These are phyloP conservation scores for Odontocolon sp. DNA, from an alignment of 2,888 invertebrate species.

Conservation along the genomic window DNA sequence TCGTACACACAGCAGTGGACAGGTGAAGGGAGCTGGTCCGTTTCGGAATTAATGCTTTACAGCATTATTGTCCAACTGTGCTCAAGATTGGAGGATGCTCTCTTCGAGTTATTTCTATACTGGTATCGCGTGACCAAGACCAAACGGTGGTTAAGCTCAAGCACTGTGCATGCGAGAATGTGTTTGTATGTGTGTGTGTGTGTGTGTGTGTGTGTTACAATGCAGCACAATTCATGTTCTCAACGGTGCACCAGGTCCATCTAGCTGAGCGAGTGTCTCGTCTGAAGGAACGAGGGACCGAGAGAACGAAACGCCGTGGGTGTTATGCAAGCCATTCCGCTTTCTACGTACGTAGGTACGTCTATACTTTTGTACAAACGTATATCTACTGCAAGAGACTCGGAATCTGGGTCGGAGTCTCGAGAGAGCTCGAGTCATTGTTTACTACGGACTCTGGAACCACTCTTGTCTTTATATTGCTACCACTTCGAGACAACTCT, in stretches of 20 bases:
- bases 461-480: neutral
- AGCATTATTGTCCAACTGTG: too few species aligned
- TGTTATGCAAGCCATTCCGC: conserved; percentile 78
- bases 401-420: conserved; percentile 78
- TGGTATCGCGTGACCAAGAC: too few species aligned
- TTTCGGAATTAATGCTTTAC: neutral
- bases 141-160: too few species aligned
- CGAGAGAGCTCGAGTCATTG: conserved; percentile 71
- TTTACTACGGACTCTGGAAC: conserved; percentile 72
- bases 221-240: neutral
- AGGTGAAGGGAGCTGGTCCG: neutral
- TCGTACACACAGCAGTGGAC: neutral
- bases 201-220: neutral
- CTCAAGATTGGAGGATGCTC: too few species aligned
- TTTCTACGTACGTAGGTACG: conserved; percentile 73
- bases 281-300: conserved; percentile 36
- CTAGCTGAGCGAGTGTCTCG: neutral
- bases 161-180: neutral
- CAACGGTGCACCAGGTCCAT: neutral
- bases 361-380: conserved; percentile 7
- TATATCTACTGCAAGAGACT: conserved; percentile 57
- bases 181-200: neutral
- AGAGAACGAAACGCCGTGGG: conserved; percentile 60
- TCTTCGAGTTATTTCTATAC: too few species aligned
- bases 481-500: neutral